These are phyloP conservation scores for Halesus radiatus DNA, from an alignment of 1,140 invertebrate species.

Conservation along the genomic window DNA sequence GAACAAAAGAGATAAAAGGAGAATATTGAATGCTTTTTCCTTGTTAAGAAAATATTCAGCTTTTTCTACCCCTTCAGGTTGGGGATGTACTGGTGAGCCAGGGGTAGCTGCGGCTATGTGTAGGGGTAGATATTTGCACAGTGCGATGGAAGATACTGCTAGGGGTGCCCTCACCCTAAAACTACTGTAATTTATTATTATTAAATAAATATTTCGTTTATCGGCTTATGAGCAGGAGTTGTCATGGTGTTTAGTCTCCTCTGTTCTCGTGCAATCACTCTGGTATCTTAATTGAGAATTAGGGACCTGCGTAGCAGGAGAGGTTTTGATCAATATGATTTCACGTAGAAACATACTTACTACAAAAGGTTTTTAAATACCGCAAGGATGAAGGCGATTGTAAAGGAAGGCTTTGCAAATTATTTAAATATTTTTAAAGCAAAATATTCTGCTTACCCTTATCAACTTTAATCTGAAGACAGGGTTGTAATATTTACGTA, in stretches of 20 bases:
- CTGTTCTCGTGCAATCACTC: too few relatives aligned
- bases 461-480: too few relatives aligned
- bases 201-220: constrained; percentile 36
- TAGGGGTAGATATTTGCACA: constrained; percentile 6
- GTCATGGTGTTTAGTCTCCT: not conserved
- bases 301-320: too few relatives aligned
- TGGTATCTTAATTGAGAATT: too few relatives aligned
- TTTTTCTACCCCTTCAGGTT: constrained; percentile 17
- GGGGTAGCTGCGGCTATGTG: not conserved
- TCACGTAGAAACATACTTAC: too few relatives aligned
- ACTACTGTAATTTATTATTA: constrained; percentile 17
- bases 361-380: too few relatives aligned
- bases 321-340: too few relatives aligned
- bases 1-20: constrained; percentile 23
- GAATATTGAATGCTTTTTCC: constrained; percentile 15
- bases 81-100: not conserved
- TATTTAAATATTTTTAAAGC: too few relatives aligned
- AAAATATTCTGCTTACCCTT: too few relatives aligned
- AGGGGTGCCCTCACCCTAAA: constrained; percentile 9
- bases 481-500: too few relatives aligned
- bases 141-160: not conserved
- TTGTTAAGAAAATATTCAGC: constrained; percentile 1
- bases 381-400: too few relatives aligned
- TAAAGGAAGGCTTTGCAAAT: too few relatives aligned
- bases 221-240: not conserved